Evolutionary conservation across 2,113 vertebrate species (phyloP).

Genomic region (Siniperca knerii): DNA sequence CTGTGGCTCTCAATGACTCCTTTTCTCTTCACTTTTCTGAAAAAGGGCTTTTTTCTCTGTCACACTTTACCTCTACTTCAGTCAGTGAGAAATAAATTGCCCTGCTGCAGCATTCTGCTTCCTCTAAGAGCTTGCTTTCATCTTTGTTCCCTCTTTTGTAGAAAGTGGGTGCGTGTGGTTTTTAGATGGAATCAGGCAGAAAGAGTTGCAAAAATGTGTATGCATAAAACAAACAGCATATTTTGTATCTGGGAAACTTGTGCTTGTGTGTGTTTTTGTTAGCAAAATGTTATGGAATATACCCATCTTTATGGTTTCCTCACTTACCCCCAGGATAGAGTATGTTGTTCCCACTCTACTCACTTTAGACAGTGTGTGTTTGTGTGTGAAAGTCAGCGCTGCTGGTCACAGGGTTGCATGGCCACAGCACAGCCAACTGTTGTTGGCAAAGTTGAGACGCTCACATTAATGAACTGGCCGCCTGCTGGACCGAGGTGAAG

Average conservation of each 20-base stretch:
- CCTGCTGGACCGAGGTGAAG: background rate
- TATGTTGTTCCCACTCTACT: background rate
- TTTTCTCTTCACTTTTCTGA: background rate
- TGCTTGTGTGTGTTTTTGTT: background rate
- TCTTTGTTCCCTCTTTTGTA: conserved; percentile 29
- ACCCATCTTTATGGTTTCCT: background rate
- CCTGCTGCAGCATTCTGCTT: conserved; percentile 14
- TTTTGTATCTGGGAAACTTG: background rate
- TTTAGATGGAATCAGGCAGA: background rate
- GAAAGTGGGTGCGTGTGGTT: conserved; percentile 1
- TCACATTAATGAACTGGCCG: conserved; percentile 34
- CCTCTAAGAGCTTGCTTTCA: conserved; percentile 9
- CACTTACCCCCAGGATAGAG: background rate
- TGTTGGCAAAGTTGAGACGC: conserved; percentile 10
- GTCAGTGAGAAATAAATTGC: conserved; percentile 20
- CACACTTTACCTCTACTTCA: background rate
- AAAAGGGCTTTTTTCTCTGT: background rate
- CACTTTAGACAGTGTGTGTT: background rate
- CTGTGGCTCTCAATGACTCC: background rate
- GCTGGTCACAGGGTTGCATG: background rate
- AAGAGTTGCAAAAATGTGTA: conserved; percentile 2
- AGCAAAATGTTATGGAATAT: background rate
- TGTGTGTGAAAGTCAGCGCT: conserved; percentile 4
- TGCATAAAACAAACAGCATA: conserved; percentile 11
- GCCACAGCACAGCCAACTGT: conserved; percentile 7